Conservation (phyloP, 2,888 invertebrate genomes). For the Campopleginae sp. region DNA sequence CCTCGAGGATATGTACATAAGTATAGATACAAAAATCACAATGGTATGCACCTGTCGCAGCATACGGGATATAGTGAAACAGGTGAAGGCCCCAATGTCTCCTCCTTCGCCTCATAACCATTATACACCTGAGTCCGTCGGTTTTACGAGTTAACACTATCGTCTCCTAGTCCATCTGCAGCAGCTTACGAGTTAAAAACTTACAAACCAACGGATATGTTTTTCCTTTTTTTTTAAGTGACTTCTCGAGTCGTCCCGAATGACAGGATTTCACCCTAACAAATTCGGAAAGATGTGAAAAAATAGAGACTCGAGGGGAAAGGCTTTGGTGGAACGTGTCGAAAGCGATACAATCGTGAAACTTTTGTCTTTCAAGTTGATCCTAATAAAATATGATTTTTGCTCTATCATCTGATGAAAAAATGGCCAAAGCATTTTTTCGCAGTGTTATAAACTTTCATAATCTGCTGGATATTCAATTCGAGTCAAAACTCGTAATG, state of each 20-base stretch:
- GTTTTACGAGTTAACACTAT: constrained; percentile 80
- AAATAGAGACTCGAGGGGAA: not conserved
- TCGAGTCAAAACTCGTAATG: too few species aligned
- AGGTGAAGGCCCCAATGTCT: constrained; percentile 76
- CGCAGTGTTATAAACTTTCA: too few species aligned
- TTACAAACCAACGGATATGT: not conserved
- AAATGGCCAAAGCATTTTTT: too few species aligned
- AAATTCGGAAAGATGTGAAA: not conserved
- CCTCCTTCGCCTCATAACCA: constrained; percentile 37
- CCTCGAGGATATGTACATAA: constrained; percentile 36
- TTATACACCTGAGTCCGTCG: constrained; percentile 77
- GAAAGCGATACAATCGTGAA: not conserved
- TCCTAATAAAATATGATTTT: too few species aligned
- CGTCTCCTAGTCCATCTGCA: constrained; percentile 39
- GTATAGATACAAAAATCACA: constrained; percentile 51
- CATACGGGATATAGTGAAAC: constrained; percentile 83
- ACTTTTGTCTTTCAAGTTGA: too few species aligned
- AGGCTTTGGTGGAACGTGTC: not conserved
- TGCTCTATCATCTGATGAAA: too few species aligned
- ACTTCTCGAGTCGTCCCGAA: not conserved
- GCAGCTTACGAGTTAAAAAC: not conserved
- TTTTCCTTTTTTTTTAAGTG: not conserved
- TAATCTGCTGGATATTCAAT: too few species aligned
- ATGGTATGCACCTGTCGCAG: constrained; percentile 78
- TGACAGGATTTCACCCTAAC: not conserved